Base-by-base conservation (phyloP, 2,888 invertebrate genomes). In the Cinara cedri region DNA sequence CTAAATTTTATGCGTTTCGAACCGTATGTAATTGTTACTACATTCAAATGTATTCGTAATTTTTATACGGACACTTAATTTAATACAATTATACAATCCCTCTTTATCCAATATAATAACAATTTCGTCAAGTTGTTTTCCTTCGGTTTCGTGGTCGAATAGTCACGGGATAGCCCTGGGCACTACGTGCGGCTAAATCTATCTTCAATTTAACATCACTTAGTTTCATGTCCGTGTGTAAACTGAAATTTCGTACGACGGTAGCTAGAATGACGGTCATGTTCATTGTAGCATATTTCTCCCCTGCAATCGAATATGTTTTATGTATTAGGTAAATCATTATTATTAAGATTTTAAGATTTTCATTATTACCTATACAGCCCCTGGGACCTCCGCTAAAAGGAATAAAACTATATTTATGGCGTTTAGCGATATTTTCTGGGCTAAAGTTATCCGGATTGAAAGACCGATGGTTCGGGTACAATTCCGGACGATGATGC, bases 371-470 rank as follows among this genome's bases (percentile, higher is more conserved):
- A 83, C 83, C 83, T 60, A 83, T 34, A 34, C 34, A 34, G 3
- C 34, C 34, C 6, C 34, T 34, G 34, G 34, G 34, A 6, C 34
- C 34, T 82, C 83, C 82, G 49, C 83, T 83, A 66, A 83, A 83
- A 11, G 83, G 81, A 6, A 83, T 81, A 34, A 81, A 83, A 60
- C 81, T 81, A 74, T 83, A 83, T 71, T 72, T 82, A 70, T 83
- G 83, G 11, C 83, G 81, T 49, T 80, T 81, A 8, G 74, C 80
- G 0, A 82, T 24, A 16, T 81, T 81, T 70, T 83, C 83, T 1
- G 81, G 72, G 1, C 70, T 68, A 54, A 82, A 83, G 34, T 82
- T 81, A 2, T 83, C 83, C 0, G 83, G 83, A 70, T 83, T 82
- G 74, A 82, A 83, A 16, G 19, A 21, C 54, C 81, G 46, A 9